Conservation (phyloP, 2,113 vertebrate genomes). For the Nibea albiflora region DNA sequence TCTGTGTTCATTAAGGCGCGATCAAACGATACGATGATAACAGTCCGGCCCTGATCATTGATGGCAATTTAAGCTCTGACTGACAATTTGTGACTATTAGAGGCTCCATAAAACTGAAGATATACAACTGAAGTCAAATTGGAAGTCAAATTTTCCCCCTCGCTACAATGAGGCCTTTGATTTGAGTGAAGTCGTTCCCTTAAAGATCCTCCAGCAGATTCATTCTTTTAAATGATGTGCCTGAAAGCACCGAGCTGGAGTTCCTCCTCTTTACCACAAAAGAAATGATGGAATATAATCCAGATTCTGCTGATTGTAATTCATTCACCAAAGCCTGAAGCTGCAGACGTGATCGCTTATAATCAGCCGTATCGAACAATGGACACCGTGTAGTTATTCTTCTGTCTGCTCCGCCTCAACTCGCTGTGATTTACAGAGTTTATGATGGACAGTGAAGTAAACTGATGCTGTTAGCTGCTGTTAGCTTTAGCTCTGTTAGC, state of each 20-base stretch:
- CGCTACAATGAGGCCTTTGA: constrained; percentile 53
- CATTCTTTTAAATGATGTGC: constrained; percentile 23
- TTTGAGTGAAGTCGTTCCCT: constrained; percentile 45
- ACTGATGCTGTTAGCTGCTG: too few species aligned
- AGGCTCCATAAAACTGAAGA: constrained; percentile 47
- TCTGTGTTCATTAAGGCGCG: constrained; percentile 66
- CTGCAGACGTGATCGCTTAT: constrained; percentile 5
- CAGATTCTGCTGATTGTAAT: constrained; percentile 30
- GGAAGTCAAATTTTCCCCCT: not conserved
- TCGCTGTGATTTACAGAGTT: too few species aligned
- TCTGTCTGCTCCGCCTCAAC: not conserved
- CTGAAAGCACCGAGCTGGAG: not conserved
- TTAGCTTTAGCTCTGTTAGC: too few species aligned
- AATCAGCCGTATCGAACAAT: constrained; percentile 22
- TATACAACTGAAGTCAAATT: constrained; percentile 49
- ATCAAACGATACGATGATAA: constrained; percentile 75
- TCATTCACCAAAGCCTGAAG: constrained; percentile 10
- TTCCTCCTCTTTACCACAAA: constrained; percentile 8
- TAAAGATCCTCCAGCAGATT: constrained; percentile 16
- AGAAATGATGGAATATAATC: constrained; percentile 17
- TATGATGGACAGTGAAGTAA: too few species aligned
- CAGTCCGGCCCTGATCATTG: constrained; percentile 58
- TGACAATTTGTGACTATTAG: constrained; percentile 66
- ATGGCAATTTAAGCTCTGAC: constrained; percentile 69
- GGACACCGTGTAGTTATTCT: not conserved